Percentiles rank a stretch among this genome's conserved stretches.
These are phyloP conservation scores for Zootermopsis nevadensis DNA, from an alignment of 2,888 invertebrate species.

Conservation along the genomic window DNA sequence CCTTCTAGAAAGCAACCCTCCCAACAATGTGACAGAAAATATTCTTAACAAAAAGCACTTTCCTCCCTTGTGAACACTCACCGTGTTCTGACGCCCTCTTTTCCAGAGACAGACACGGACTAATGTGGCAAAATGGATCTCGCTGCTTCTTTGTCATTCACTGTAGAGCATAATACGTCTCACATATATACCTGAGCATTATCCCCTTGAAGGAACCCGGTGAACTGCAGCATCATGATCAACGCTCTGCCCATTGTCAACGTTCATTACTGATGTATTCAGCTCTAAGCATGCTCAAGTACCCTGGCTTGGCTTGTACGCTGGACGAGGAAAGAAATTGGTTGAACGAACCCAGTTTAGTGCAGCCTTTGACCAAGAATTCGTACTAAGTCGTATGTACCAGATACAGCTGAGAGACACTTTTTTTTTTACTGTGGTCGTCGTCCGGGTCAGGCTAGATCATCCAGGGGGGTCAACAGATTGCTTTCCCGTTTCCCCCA, in stretches of 20 bases:
- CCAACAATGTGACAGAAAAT: constrained; percentile 6
- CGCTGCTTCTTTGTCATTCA: constrained; percentile 30
- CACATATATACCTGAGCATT: constrained; percentile 26
- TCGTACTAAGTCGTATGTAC: no score
- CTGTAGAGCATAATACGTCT: constrained; percentile 1
- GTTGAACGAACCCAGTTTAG: neutral
- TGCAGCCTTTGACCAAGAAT: no score
- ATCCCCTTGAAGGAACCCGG: constrained; percentile 4
- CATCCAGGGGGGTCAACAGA: no score
- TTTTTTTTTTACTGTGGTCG: no score
- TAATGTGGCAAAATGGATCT: constrained; percentile 37
- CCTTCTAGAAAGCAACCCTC: constrained; percentile 12
- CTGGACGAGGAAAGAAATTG: constrained; percentile 3
- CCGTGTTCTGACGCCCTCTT: neutral
- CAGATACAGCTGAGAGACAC: no score
- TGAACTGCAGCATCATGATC: constrained; percentile 11
- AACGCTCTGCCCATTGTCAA: constrained; percentile 28
- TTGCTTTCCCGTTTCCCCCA: no score
- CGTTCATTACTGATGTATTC: constrained; percentile 32
- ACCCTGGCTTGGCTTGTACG: neutral
- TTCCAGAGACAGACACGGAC: neutral
- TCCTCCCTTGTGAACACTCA: constrained; percentile 1
- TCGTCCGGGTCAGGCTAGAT: no score
- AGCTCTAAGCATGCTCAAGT: constrained; percentile 4
- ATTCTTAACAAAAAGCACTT: neutral